Conservation (phyloP, 2,888 invertebrate species). For the Monopis laevigella region DNA sequence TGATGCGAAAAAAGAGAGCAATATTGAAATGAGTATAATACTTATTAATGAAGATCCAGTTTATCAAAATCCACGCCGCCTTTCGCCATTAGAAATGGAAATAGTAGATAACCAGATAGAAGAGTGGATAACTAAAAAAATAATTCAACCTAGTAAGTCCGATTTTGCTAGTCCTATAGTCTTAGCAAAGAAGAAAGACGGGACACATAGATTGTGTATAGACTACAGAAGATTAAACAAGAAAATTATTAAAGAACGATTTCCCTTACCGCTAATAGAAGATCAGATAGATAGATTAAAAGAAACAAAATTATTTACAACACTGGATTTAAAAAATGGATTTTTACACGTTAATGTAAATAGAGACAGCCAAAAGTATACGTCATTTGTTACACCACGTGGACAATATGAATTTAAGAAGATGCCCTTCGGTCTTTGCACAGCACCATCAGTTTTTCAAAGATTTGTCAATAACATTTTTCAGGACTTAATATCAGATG, state of each 20-base stretch:
- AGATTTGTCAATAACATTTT: no score
- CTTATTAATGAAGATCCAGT: not conserved
- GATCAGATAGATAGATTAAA: not conserved
- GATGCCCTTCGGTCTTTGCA: no score
- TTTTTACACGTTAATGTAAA: no score
- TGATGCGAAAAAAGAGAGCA: not conserved
- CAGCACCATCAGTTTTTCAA: no score
- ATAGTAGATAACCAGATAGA: not conserved
- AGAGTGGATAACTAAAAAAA: not conserved
- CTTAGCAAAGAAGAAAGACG: not conserved
- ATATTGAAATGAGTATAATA: not conserved
- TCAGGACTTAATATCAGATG: no score
- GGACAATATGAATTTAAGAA: no score
- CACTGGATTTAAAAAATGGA: not conserved
- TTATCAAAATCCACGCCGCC: not conserved
- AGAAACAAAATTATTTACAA: not conserved
- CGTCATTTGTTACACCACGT: no score
- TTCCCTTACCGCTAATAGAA: not conserved
- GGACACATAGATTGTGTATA: not conserved
- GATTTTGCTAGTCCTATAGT: not conserved
- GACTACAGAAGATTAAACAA: constrained; percentile 3
- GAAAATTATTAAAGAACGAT: not conserved
- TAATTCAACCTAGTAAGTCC: not conserved
- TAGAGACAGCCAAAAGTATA: no score
- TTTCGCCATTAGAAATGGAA: not conserved